Evolutionary conservation across 30 jellyfish, hydroid and myxozoan species (phyloP).

Genomic region (Chrysaora quinquecirrha): DNA sequence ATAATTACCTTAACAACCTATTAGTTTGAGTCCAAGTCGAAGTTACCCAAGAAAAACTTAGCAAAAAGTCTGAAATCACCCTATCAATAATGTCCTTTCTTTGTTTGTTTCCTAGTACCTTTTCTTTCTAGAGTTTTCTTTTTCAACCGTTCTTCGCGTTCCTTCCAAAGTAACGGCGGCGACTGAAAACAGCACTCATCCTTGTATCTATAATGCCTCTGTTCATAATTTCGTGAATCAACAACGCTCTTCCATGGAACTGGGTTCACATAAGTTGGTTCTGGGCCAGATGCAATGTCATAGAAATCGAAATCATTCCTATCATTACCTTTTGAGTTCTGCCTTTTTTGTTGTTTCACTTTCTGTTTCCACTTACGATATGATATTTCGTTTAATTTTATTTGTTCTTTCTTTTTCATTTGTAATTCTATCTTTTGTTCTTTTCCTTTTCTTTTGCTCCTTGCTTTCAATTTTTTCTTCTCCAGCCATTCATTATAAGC

Average conservation of each 20-base stretch:
- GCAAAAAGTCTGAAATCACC: too few species aligned
- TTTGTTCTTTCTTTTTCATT: constrained; percentile 19
- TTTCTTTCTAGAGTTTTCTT: background rate
- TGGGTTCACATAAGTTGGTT: constrained; percentile 75
- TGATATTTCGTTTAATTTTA: constrained; percentile 19
- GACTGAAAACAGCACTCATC: constrained; percentile 29
- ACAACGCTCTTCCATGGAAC: constrained; percentile 65
- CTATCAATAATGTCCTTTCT: too few species aligned
- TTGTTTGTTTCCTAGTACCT: background rate
- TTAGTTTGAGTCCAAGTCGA: too few species aligned
- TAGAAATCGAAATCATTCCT: background rate
- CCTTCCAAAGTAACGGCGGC: constrained; percentile 84
- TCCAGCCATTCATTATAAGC: constrained; percentile 55
- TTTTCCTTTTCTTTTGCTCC: constrained; percentile 4
- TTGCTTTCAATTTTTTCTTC: constrained; percentile 28
- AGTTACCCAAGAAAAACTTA: too few species aligned
- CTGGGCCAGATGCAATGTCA: constrained; percentile 21
- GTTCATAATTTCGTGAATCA: background rate
- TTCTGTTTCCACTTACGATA: constrained; percentile 59
- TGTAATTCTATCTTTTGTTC: background rate
- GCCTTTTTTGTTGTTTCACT: background rate
- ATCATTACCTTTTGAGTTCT: background rate
- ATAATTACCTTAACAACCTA: too few species aligned
- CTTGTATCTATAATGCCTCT: background rate
- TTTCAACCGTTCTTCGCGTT: constrained; percentile 39